Base-by-base conservation (phyloP, 2,888 invertebrate genomes). In the Octonoba sinensis region DNA sequence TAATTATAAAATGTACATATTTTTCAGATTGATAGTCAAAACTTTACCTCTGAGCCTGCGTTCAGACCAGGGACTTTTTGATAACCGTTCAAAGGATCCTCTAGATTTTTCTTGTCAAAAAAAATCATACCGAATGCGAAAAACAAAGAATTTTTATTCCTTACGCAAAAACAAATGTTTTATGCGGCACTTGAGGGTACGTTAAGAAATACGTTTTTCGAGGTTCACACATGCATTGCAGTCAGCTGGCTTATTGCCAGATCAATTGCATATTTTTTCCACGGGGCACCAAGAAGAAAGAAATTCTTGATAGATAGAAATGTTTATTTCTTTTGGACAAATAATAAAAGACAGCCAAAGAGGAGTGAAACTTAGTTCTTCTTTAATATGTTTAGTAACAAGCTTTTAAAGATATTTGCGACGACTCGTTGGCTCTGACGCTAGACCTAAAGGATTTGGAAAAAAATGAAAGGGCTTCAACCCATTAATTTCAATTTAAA, bases 181-280 rank as follows among this genome's bases (percentile, higher is more conserved):
- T 66, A 66, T 74, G 74, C 57, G 24, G 57, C 22, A 56, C 65
- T 74, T 16, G 56, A 11, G 22, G 46, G 44, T 66, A 47, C 22
- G 1, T 20, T 54, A 69, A 22, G 46, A 44, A 59, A 47, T 22
- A 62, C 22, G 27, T 62, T 79, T 60, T 67, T 44, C 8, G 72
- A 73, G 79, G 60, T 72, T 66, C 79, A 67, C 36, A 8, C 36
- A 36, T 59, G 72, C 73, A 79, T 72, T 67, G 51, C 67, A 24
- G 79, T 24, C 69, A 73, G 67, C 72, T 81, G 79, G 79, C 66
- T 18, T 16, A 47, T n/a, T 27, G 79, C 79, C 79, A 81, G 62
- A 69, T 47, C 47, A 62, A 47, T 81, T 81, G 47, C 56, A 47
- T 67, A 67, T 54, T 70, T 22, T 24, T 20, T 49, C 59, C 47